These are phyloP conservation scores for Polyploca ridens DNA, from an alignment of 2,888 invertebrate species.

Conservation along the genomic window DNA sequence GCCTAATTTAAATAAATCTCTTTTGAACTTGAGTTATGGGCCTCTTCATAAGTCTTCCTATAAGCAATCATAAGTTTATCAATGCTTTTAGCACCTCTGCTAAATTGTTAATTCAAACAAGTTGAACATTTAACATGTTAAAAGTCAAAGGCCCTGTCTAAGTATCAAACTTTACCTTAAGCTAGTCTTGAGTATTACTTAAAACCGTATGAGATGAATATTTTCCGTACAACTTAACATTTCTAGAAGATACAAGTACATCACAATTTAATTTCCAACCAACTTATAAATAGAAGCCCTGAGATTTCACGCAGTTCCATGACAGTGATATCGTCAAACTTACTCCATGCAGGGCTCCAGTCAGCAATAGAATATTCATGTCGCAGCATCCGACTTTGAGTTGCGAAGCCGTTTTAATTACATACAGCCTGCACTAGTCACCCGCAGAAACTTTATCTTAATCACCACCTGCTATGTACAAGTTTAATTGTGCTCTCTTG, in stretches of 20 bases:
- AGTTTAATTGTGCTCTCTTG: constrained; percentile 38
- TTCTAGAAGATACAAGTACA: neutral
- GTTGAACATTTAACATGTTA: too few relatives aligned
- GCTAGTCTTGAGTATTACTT: too few relatives aligned
- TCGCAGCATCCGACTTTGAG: constrained; percentile 49
- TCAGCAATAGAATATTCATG: constrained; percentile 60
- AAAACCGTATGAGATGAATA: too few relatives aligned
- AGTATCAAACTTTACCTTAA: too few relatives aligned
- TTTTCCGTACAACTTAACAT: too few relatives aligned
- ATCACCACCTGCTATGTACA: constrained; percentile 43
- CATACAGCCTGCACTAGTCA: constrained; percentile 26
- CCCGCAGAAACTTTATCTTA: constrained; percentile 53
- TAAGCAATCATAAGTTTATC: too few relatives aligned
- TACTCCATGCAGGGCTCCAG: constrained; percentile 12
- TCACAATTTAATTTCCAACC: neutral
- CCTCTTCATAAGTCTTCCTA: too few relatives aligned
- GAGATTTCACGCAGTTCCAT: neutral
- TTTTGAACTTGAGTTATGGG: too few relatives aligned
- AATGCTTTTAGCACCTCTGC: too few relatives aligned
- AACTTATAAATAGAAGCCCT: constrained; percentile 1
- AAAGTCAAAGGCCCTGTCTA: too few relatives aligned
- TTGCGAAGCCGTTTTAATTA: constrained; percentile 43
- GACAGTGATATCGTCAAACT: constrained; percentile 6
- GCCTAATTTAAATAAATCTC: too few relatives aligned
- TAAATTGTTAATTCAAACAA: too few relatives aligned